Evolutionary conservation across 2,888 invertebrate species (phyloP).

Genomic region (Epirrhoe alternata): DNA sequence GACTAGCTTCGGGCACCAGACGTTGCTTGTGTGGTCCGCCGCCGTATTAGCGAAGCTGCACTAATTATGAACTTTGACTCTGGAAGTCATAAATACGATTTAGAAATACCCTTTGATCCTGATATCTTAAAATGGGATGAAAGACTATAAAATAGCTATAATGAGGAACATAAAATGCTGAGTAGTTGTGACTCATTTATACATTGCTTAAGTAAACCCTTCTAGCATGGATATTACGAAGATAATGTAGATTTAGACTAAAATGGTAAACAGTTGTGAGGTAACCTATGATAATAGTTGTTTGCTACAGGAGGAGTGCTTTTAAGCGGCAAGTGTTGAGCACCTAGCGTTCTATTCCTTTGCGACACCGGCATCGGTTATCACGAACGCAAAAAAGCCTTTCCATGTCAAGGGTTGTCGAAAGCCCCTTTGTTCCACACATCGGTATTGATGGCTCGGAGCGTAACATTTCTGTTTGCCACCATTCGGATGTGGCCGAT

Average conservation of each 20-base stretch:
- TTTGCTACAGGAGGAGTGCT: conserved; percentile 56
- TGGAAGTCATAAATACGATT: conserved; percentile 28
- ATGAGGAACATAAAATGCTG: background rate
- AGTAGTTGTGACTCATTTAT: background rate
- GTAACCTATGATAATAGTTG: conserved; percentile 49
- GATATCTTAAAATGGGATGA: background rate
- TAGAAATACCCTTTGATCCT: conserved; percentile 8
- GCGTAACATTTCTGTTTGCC: conserved; percentile 41
- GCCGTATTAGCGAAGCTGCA: conserved; percentile 55
- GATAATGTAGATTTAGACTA: conserved; percentile 21
- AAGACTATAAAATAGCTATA: background rate
- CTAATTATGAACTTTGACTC: conserved; percentile 54
- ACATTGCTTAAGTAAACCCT: conserved; percentile 9
- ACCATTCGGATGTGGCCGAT: conserved; percentile 28
- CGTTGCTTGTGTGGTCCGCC: conserved; percentile 72
- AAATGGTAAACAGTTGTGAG: conserved; percentile 34
- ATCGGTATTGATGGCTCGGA: conserved; percentile 46
- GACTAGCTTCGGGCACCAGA: conserved; percentile 72
- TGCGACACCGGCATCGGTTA: conserved; percentile 61
- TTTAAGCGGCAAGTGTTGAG: conserved; percentile 64
- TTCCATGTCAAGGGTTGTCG: conserved; percentile 80
- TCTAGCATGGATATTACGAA: background rate
- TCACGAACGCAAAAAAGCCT: conserved; percentile 78
- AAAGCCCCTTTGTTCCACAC: conserved; percentile 73
- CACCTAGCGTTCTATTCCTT: conserved; percentile 59